Conservation (phyloP, 2,113 vertebrate genomes). For the Trichechus manatus region DNA sequence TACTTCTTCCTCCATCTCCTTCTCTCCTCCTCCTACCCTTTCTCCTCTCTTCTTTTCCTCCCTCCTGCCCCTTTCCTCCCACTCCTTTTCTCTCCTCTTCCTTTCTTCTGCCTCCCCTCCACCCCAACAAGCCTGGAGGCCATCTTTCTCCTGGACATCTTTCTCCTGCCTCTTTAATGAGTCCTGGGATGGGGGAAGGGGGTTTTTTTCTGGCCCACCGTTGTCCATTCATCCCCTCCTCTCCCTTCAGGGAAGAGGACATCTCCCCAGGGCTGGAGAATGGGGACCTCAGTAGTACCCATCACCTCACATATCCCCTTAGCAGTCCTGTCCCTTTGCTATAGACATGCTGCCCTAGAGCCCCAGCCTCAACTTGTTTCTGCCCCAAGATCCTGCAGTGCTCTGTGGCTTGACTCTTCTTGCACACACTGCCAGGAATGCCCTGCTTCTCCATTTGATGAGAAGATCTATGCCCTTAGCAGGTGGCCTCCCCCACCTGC, state of each 20-base stretch:
- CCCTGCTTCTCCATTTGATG: not conserved
- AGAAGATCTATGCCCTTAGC: not conserved
- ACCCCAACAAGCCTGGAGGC: not conserved
- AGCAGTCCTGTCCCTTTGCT: not conserved
- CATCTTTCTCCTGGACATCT: not conserved
- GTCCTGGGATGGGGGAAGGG: not conserved
- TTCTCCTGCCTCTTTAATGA: not conserved
- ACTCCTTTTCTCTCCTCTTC: not conserved
- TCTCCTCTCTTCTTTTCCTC: too few species aligned
- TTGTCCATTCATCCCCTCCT: not conserved
- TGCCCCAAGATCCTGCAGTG: not conserved
- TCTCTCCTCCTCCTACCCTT: not conserved
- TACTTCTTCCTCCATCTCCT: not conserved
- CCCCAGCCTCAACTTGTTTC: not conserved
- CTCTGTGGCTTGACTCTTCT: not conserved
- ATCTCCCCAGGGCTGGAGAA: not conserved
- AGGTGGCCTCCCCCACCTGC: not conserved
- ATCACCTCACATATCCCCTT: not conserved
- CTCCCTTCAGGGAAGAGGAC: not conserved
- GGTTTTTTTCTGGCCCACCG: not conserved
- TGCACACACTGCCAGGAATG: not conserved
- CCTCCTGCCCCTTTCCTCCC: too few species aligned
- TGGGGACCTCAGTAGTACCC: not conserved
- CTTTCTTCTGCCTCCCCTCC: too few species aligned
- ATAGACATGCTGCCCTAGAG: not conserved